These are phyloP conservation scores for Madoqua kirkii DNA, from an alignment of 2,113 vertebrate genomes.

Conservation along the genomic window DNA sequence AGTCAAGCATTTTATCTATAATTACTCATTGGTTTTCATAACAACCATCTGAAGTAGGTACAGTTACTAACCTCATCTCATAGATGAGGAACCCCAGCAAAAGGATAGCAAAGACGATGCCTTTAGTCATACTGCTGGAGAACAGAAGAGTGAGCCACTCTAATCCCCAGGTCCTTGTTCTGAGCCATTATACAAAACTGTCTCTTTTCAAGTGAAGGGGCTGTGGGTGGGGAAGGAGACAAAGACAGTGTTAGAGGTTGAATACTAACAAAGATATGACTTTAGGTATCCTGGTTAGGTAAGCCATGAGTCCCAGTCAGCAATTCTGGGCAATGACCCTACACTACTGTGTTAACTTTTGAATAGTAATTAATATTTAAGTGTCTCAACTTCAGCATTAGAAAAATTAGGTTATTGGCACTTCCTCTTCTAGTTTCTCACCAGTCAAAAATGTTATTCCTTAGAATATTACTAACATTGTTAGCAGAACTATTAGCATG, in stretches of 20 bases:
- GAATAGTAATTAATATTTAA: background rate
- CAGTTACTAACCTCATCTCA: background rate
- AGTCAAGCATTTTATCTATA: background rate
- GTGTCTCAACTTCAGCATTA: background rate
- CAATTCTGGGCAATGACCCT: background rate
- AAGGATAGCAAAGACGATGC: background rate
- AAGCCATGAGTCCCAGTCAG: background rate
- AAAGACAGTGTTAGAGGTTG: background rate
- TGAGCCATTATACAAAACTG: background rate
- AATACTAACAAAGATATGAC: background rate
- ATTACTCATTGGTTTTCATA: background rate
- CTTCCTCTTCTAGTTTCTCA: background rate
- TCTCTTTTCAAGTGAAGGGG: accelerated
- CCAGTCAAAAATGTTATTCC: background rate
- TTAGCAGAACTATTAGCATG: background rate
- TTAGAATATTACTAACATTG: background rate
- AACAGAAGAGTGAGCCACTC: background rate
- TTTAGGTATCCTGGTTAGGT: background rate
- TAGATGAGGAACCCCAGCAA: background rate
- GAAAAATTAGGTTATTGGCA: background rate
- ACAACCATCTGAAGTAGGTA: background rate
- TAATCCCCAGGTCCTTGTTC: background rate
- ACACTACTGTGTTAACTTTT: background rate
- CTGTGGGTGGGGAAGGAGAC: too few species aligned
- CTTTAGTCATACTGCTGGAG: background rate